Evolutionary conservation across 1,140 invertebrate species (phyloP).

Genomic region (Archegozetes longisetosus): DNA sequence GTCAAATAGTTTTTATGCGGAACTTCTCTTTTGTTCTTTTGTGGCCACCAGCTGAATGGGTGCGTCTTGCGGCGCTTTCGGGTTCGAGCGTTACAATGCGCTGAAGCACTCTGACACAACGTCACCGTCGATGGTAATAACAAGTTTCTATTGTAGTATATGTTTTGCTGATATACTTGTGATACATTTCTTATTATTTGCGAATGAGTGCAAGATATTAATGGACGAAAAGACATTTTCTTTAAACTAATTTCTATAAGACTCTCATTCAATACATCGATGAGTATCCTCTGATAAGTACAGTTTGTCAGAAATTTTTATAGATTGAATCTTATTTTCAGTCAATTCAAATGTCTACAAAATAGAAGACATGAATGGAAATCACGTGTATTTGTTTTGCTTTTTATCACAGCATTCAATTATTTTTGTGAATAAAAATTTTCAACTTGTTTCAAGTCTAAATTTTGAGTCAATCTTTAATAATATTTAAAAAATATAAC

Average conservation of each 20-base stretch:
- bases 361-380: neutral
- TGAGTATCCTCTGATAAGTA: too few relatives aligned
- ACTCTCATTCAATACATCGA: too few relatives aligned
- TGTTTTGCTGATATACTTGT: neutral
- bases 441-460: neutral
- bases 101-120: neutral
- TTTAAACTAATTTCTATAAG: neutral
- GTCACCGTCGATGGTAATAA: neutral
- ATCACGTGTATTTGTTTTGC: neutral
- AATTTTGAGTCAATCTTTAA: too few relatives aligned
- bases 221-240: neutral
- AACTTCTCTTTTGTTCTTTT: conserved; percentile 19
- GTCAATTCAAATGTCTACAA: neutral
- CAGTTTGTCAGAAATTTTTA: too few relatives aligned
- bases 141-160: too few relatives aligned
- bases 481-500: too few relatives aligned
- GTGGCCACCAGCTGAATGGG: conserved; percentile 22
- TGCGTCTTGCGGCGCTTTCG: conserved; percentile 24
- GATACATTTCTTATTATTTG: neutral
- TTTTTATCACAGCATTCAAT: neutral
- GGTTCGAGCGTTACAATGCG: neutral
- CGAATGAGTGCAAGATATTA: neutral
- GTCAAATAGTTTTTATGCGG: conserved; percentile 44
- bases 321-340: too few relatives aligned
- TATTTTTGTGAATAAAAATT: neutral